A percentile compares a stretch with the other conserved stretches of the same genome.
Evolutionary conservation across 2,113 vertebrate genomes (phyloP).

Genomic region (Petrocephalus zakoni): DNA sequence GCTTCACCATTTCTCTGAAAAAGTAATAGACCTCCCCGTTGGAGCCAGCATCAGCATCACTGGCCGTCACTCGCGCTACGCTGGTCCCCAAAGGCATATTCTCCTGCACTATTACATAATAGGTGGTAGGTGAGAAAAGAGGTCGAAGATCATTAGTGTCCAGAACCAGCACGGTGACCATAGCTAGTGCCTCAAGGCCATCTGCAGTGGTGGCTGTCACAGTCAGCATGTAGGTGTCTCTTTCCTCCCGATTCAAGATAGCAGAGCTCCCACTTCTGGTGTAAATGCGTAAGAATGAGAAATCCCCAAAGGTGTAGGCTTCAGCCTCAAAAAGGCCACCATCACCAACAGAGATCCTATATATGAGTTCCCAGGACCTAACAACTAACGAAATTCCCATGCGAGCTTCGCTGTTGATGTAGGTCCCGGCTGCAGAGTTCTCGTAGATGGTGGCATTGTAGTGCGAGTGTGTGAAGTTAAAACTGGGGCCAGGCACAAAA

Average conservation of each 20-base stretch:
- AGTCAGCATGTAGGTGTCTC: slow-evolving; percentile 86
- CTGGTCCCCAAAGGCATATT: slow-evolving; percentile 83
- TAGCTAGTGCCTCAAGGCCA: slow-evolving; percentile 80
- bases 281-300: slow-evolving; percentile 89
- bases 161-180: slow-evolving; percentile 81
- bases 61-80: slow-evolving; percentile 81
- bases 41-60: slow-evolving; percentile 85
- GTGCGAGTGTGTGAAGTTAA: slow-evolving; percentile 80
- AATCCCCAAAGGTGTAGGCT: slow-evolving; percentile 84
- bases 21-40: slow-evolving; percentile 98
- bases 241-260: slow-evolving; percentile 88
- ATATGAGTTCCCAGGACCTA: slow-evolving; percentile 78
- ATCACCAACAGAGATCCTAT: slow-evolving; percentile 80
- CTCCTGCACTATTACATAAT: slow-evolving; percentile 84
- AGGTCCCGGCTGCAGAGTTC: slow-evolving; percentile 86
- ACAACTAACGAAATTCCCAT: slow-evolving; percentile 82
- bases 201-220: slow-evolving; percentile 81
- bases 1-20: slow-evolving; percentile 79
- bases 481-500: slow-evolving; percentile 49
- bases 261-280: slow-evolving; percentile 85
- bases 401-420: slow-evolving; percentile 74
- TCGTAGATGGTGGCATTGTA: slow-evolving; percentile 89
- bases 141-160: slow-evolving; percentile 96
- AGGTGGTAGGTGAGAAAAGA: slow-evolving; percentile 90
- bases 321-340: slow-evolving; percentile 87